phyloP scores from a whole-genome alignment of 2,797 vertebrate genomes.

The Mus minutoides region DNA sequence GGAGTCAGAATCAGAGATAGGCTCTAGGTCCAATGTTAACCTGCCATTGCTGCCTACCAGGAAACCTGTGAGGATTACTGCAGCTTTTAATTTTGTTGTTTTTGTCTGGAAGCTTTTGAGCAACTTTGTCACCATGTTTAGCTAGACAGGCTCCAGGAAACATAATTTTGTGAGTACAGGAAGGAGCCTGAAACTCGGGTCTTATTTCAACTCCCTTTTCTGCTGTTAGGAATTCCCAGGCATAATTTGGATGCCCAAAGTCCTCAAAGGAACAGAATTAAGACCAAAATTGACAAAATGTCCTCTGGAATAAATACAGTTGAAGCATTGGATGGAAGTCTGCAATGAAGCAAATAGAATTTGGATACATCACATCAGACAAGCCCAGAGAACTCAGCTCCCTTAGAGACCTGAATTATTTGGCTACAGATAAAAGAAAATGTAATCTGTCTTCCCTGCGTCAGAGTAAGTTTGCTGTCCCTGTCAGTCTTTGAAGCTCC shows the following conservation, averaged over 20 bases:
- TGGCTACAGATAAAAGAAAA: neutral
- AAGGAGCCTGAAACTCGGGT: neutral
- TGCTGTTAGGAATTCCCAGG: neutral
- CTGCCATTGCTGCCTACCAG: neutral
- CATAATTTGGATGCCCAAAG: slow-evolving; percentile 15
- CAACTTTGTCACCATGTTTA: neutral
- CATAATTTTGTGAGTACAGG: neutral
- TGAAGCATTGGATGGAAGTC: neutral
- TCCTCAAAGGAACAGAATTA: neutral
- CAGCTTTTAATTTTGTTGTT: neutral
- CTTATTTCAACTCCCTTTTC: slow-evolving; percentile 19
- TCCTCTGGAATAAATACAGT: slow-evolving; percentile 3
- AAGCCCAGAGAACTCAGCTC: neutral
- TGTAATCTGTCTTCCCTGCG: neutral
- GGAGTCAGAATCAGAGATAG: neutral
- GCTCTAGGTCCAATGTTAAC: neutral
- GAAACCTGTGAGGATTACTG: neutral
- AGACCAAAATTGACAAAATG: slow-evolving; percentile 31
- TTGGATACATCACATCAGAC: neutral
- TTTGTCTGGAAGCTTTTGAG: neutral
- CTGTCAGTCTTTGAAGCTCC: neutral
- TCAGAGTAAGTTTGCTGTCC: neutral
- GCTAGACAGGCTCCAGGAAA: neutral
- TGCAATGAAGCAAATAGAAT: neutral
- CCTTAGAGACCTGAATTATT: neutral